phyloP scores from a whole-genome alignment of 2,888 invertebrate species.

The Didymodactylos carnosus region DNA sequence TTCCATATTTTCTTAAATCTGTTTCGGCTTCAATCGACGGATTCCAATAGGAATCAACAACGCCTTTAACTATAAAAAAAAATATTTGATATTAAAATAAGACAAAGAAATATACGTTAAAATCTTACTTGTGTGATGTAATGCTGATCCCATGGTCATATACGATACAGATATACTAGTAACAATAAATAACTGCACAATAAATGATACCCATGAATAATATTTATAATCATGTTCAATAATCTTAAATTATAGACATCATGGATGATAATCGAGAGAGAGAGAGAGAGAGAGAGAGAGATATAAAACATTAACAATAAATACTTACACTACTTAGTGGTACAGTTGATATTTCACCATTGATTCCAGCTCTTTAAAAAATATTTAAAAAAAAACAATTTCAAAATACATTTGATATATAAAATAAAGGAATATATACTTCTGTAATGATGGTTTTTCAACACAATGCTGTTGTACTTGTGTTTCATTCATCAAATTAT shows the following conservation, averaged over 20 bases:
- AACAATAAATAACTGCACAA: slow-evolving; percentile 29
- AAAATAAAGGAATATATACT: slow-evolving; percentile 17
- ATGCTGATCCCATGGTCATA: slow-evolving; percentile 27
- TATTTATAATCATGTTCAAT: slow-evolving; percentile 15
- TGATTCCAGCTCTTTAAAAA: slow-evolving; percentile 22
- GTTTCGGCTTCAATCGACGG: not conserved
- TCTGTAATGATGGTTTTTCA: slow-evolving; percentile 24
- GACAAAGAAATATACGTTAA: not conserved
- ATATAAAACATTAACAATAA: no score
- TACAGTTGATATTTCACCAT: slow-evolving; percentile 30
- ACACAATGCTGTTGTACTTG: slow-evolving; percentile 17
- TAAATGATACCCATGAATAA: slow-evolving; percentile 26
- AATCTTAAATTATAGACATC: not conserved
- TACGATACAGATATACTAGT: slow-evolving; percentile 32
- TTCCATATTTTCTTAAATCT: not conserved
- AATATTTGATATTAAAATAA: not conserved
- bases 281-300: no score
- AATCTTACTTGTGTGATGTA: slow-evolving; percentile 30
- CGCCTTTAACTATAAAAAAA: not conserved
- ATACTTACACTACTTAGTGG: slow-evolving; percentile 25
- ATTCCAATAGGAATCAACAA: not conserved
- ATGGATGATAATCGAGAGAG: no score
- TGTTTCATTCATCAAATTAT: not conserved
- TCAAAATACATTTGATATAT: not conserved
- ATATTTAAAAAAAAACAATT: slow-evolving; percentile 2